Evolutionary conservation across 2,888 invertebrate genomes (phyloP), one percentile per base, ranked within the genome.

Genomic region (Aporophyla nigra): DNA sequence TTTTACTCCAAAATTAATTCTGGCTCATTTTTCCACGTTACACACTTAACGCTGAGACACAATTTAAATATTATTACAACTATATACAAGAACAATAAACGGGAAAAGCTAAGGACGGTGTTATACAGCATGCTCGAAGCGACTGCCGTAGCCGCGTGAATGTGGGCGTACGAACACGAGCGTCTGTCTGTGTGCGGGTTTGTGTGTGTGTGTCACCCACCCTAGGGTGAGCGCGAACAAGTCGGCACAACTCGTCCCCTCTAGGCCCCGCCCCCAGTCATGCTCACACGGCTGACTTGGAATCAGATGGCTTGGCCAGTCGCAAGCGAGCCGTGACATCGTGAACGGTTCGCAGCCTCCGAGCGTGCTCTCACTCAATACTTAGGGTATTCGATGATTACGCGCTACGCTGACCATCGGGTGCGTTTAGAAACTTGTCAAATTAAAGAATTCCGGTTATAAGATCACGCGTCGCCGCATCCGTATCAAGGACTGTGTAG

Each of bases 201-300:
- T 79, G 87, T 51, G 43, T 91, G 94, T 94, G 95, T 93, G 94
- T 89, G 92, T 86, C 88, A 90, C 93, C 94, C 94, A 93, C 95
- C 94, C 95, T 89, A 90, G 93, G 92, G 93, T 91, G 93, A 91
- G 90, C 87, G 87, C 82, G 84, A 84, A 88, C 83, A 85, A 77
- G 87, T 86, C 90, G 90, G 91, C 80, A 86, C 83, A 84, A 84
- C 82, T 87, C 87, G 87, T 91, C 91, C 92, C 93, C 86, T 88
- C 88, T 88, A 93, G 90, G 95, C 96, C 90, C 95, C 95, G 94
- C 96, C 96, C 94, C 92, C 89, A 80, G 88, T 89, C 93, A 93
- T 97, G 96, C 96, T 96, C 96, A 96, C 94, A 96, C 97, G 97
- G 96, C 95, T 97, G 95, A 97, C 91, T 97, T 96, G 96, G 93